Evolutionary conservation across 1,140 invertebrate species (phyloP), one percentile per base, ranked within the genome.

Genomic region (Neodiprion fabricii): DNA sequence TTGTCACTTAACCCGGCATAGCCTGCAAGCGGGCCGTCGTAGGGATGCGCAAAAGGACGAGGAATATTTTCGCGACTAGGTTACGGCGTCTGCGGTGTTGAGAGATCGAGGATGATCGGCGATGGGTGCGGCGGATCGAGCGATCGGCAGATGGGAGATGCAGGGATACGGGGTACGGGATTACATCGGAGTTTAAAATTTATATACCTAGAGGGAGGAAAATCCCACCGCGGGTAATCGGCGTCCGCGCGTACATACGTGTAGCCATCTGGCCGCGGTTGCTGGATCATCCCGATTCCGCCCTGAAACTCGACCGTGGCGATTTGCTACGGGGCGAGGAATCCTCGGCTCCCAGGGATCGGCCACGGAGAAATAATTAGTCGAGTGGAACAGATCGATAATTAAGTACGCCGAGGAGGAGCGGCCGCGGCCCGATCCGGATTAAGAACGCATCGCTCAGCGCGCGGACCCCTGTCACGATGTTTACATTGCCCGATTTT

Each of bases 341-440:
- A 40, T 40, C 28, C 11, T 9, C 53, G 28, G 11, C n/a, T 61
- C 53, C 53, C 53, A 40, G 28, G 28, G 28, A 61, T 61, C 53
- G 53, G 53, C 11, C n/a, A 61, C 53, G 53, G 53, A 61, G 53
- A 61, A 61, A 61, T 61, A 61, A 61, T 61, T 61, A 61, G 53
- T 61, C 53, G 53, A 61, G 53, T 61, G 53, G 53, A 61, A 61
- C 53, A 61, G 53, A 61, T 61, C 53, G 53, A 61, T 61, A 61
- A 61, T 61, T 61, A 61, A 61, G 53, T 61, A 17, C 28, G 28
- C 28, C 28, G 53, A 61, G 53, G 28, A 1, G 28, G 28, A 40
- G 28, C 28, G 28, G 28, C 28, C 28, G 28, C 28, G 5, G 28
- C 28, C 28, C 28, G 28, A 40, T 40, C 28, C 28, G 53, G 53